Base-by-base conservation (phyloP, 1,140 invertebrate genomes). In the Cotesia glomerata region DNA sequence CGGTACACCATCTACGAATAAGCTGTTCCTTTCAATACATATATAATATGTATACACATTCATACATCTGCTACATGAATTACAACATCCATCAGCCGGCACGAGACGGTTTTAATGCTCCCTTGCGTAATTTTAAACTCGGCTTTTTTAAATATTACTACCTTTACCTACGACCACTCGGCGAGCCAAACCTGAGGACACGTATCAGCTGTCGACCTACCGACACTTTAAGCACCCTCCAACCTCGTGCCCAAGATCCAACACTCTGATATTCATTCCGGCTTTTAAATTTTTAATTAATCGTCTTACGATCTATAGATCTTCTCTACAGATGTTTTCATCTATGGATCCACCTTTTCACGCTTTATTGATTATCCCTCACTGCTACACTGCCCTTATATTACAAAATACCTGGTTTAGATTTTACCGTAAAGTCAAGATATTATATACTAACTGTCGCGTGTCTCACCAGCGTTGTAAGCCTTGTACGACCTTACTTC, bases 31-130 rank as follows among this genome's bases (percentile, higher is more conserved):
- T 5, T 32, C 56, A 5, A 8, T 35, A 26, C 16, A 13, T 54
- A 52, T 58, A 58, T 69, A 34, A 32, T 65, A 75, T 75, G 69
- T 73, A 69, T 72, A 73, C 76, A 71, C 66, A 69, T 69, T 76
- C 75, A 75, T 67, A 70, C 69, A 75, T 61, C 65, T 78, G 76
- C 76, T 73, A 75, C 73, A 76, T 77, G 69, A 74, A 82, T 83
- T 81, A 84, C 76, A 73, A 75, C 73, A 76, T 77, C 69, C 75
- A 82, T 83, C 82, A 84, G 79, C 77, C 78, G 80, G 80, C 81
- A 84, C 80, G 81, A 83, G 81, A 77, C 79, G 39, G 7, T 45
- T 45, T 11, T 45, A 45, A 45, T 45, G 11, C 39, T 11, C 11
- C 39, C 39, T 73, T 77, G 66, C 74, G 73, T 81, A 77, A 76